A percentile compares a stretch with the other conserved stretches of the same genome.
These are phyloP conservation scores for Hydropotes inermis DNA, from an alignment of 2,113 vertebrate species.

Conservation along the genomic window DNA sequence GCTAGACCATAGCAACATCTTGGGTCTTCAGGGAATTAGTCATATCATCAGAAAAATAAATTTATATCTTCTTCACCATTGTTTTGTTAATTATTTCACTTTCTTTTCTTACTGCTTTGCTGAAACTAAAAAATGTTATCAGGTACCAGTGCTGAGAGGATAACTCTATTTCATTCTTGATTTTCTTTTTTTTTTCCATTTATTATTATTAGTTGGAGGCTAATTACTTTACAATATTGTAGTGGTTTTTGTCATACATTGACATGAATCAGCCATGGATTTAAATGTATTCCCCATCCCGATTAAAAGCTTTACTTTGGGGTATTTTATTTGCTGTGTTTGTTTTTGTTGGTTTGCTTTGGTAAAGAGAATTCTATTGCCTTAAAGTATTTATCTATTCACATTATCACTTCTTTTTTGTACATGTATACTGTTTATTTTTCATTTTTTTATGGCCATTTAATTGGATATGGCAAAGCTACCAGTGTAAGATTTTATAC, in stretches of 20 bases:
- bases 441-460: not conserved
- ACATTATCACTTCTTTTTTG: not conserved
- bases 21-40: not conserved
- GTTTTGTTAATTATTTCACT: not conserved
- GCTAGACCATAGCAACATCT: not conserved
- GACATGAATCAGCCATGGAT: too few species aligned
- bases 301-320: not conserved
- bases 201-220: not conserved
- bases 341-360: not conserved
- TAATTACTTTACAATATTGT: too few species aligned
- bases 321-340: not conserved
- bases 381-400: not conserved
- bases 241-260: too few species aligned
- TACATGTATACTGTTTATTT: not conserved
- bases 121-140: not conserved
- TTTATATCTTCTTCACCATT: not conserved
- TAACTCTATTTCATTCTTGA: not conserved
- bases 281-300: too few species aligned
- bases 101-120: not conserved
- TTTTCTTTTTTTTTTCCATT: not conserved
- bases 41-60: not conserved
- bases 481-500: not conserved
- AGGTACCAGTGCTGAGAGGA: not conserved
- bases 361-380: not conserved
- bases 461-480: not conserved